Evolutionary conservation across 2,797 vertebrate genomes (phyloP), one percentile per base, ranked within the genome.

Genomic region (Acanthopagrus latus): DNA sequence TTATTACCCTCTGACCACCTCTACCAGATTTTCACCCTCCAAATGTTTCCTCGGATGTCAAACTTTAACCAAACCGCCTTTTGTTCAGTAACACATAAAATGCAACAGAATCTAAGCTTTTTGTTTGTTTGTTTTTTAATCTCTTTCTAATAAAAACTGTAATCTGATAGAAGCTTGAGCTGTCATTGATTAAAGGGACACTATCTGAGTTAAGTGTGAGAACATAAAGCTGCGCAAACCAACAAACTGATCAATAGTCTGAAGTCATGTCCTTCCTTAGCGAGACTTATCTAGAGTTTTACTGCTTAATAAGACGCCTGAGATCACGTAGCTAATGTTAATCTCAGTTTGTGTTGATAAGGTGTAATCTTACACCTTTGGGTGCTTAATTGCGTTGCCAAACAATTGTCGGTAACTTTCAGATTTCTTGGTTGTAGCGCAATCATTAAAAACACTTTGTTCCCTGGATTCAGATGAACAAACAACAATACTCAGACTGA

Each of bases 1-100:
- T 93, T 74, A 94, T 94, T 93, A 90, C 65, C 85, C 69, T 51
- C 52, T 9, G 71, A 76, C 66, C 55, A 73, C 81, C 76, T 81
- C 70, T 76, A 83, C 80, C 43, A 89, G 85, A 76, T 76, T 80
- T 80, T 91, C 85, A 88, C 85, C 38, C 82, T 88, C 74, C 62
- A 85, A 86, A 83, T 84, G 79, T 74, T 52, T 47, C 71, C 33
- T 52, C 48, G 81, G 47, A 59, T 74, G 90, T 92, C 76, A 93
- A 87, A 86, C 78, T 83, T 89, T 89, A 91, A 92, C 90, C 70
- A 27, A 17, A 18, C 0, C 5, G 3, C 43, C 21, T 44, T 66
- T 3, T 27, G 67, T 27, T 69, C 71, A 51, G 16, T 56, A 27
- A 64, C 41, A 76, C 29, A 48, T 51, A 46, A 46, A 68, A 64